phyloP scores from a whole-genome alignment of 2,113 vertebrate genomes.

The Alligator sinensis region DNA sequence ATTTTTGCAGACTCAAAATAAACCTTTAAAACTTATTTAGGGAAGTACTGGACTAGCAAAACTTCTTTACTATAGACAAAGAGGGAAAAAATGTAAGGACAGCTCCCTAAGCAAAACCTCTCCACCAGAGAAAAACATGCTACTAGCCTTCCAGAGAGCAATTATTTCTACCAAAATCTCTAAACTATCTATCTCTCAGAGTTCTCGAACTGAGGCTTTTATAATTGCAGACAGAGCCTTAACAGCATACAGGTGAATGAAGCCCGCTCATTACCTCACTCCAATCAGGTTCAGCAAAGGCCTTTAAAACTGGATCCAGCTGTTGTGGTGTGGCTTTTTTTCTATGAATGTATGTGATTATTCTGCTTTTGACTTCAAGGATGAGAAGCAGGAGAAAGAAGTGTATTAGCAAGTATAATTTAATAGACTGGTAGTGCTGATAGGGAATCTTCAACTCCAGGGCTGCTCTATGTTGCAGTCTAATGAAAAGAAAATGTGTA shows the following conservation, averaged over 20 bases:
- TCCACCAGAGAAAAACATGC: not conserved
- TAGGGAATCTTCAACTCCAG: not conserved
- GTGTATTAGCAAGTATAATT: not conserved
- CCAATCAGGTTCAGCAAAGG: not conserved
- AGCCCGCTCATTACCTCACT: not conserved
- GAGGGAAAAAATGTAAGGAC: not conserved
- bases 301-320: not conserved
- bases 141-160: fast-evolving
- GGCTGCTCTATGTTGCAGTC: not conserved
- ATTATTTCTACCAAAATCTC: not conserved
- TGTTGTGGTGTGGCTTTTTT: not conserved
- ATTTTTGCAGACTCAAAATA: too few relatives aligned
- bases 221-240: not conserved
- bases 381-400: not conserved
- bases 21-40: too few relatives aligned
- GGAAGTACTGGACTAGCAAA: not conserved
- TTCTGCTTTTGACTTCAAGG: not conserved
- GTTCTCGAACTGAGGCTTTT: not conserved
- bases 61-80: not conserved
- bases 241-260: not conserved
- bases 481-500: not conserved
- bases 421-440: not conserved
- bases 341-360: not conserved
- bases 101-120: not conserved
- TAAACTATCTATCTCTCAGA: not conserved